phyloP scores from a whole-genome alignment of 2,797 vertebrate genomes.

The Limosa lapponica region DNA sequence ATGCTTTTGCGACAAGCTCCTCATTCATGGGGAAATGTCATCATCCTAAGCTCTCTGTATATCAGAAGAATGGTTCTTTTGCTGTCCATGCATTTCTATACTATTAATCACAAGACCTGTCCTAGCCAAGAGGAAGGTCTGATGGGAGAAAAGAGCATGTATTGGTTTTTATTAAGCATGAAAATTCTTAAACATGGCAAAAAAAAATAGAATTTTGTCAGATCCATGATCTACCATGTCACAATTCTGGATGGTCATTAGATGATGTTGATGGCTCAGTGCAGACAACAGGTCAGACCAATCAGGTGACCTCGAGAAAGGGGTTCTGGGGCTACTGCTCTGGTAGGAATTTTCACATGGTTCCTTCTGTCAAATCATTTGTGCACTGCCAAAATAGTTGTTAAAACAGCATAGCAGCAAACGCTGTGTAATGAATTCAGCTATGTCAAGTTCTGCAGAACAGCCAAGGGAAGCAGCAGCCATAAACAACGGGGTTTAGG shows the following conservation, averaged over 20 bases:
- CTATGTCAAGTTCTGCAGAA: background rate
- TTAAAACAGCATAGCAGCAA: background rate
- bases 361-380: background rate
- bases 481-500: background rate
- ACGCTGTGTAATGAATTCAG: background rate
- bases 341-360: background rate
- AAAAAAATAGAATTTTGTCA: background rate
- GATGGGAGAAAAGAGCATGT: background rate
- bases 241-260: background rate
- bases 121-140: background rate
- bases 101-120: background rate
- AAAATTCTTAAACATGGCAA: background rate
- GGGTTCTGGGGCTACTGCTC: background rate
- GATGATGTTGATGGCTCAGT: background rate
- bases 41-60: background rate
- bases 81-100: background rate
- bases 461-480: background rate
- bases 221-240: background rate
- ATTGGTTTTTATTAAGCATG: background rate
- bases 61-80: background rate
- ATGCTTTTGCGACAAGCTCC: background rate
- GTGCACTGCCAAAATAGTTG: background rate
- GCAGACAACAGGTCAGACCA: background rate
- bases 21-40: background rate
- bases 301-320: background rate